Percentiles rank a stretch among this genome's conserved stretches.
These are phyloP conservation scores for Aphaenogaster rudis DNA, from an alignment of 1,140 invertebrate genomes.

Conservation along the genomic window DNA sequence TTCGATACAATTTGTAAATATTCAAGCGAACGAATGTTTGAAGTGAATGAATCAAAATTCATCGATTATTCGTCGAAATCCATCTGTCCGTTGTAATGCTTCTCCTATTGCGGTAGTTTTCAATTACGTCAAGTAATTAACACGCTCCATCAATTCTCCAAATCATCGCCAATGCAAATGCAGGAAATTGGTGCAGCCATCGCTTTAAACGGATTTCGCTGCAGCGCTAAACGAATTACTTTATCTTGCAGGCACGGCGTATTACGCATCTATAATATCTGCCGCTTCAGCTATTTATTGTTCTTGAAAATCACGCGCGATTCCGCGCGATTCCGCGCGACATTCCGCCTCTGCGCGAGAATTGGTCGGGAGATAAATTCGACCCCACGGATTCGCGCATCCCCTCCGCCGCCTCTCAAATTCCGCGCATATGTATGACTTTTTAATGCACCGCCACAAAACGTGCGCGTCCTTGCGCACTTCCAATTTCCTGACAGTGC, in stretches of 20 bases:
- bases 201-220: slow-evolving; percentile 11
- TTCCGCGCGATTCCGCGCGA: neutral
- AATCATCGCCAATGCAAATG: slow-evolving; percentile 48
- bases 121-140: slow-evolving; percentile 72
- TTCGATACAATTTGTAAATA: neutral
- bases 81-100: neutral
- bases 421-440: neutral
- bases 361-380: neutral
- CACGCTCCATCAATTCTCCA: slow-evolving; percentile 62
- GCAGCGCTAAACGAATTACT: slow-evolving; percentile 1
- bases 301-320: neutral
- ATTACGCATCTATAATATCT: neutral
- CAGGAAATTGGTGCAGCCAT: slow-evolving; percentile 25
- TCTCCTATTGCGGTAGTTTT: slow-evolving; percentile 55
- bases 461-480: slow-evolving; percentile 7
- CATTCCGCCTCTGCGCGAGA: neutral
- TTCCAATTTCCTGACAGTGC: slow-evolving; percentile 50
- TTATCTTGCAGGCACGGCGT: neutral
- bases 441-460: slow-evolving; percentile 30
- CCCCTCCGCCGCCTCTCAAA: neutral
- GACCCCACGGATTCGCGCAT: neutral
- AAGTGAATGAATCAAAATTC: neutral
- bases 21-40: neutral
- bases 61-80: neutral
- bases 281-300: neutral